Conservation (phyloP, 2,888 invertebrate genomes). For the Deilephila porcellus region DNA sequence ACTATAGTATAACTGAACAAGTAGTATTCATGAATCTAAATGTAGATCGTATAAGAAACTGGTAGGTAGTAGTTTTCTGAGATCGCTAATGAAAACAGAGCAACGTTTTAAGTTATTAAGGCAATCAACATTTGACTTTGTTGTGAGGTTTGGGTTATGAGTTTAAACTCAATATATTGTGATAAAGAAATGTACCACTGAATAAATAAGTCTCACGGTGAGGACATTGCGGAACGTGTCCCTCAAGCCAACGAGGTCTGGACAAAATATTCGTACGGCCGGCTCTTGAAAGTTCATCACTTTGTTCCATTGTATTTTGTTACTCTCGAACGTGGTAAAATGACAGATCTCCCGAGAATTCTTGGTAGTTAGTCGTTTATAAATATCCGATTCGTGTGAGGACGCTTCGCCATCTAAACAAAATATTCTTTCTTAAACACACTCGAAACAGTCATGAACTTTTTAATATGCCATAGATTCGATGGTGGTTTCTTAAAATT, state of each 20-base stretch:
- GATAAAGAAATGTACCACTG: constrained; percentile 64
- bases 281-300: constrained; percentile 83
- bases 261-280: constrained; percentile 77
- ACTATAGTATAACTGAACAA: too few relatives aligned
- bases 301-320: constrained; percentile 79
- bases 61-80: too few relatives aligned
- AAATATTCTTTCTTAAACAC: background rate
- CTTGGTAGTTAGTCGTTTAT: constrained; percentile 54
- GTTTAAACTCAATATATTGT: background rate
- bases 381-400: constrained; percentile 60
- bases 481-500: too few relatives aligned
- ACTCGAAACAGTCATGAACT: too few relatives aligned
- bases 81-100: too few relatives aligned
- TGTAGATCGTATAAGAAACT: too few relatives aligned
- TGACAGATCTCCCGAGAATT: constrained; percentile 64
- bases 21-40: too few relatives aligned
- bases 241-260: constrained; percentile 77
- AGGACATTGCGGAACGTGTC: constrained; percentile 83
- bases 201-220: constrained; percentile 79
- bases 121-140: too few relatives aligned
- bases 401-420: constrained; percentile 49
- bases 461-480: too few relatives aligned
- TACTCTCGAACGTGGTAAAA: constrained; percentile 79
- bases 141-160: too few relatives aligned
- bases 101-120: too few relatives aligned